A percentile compares a stretch with the other conserved stretches of the same genome.
Conservation (phyloP, 2,888 invertebrate genomes). For the Thalpophila matura region DNA sequence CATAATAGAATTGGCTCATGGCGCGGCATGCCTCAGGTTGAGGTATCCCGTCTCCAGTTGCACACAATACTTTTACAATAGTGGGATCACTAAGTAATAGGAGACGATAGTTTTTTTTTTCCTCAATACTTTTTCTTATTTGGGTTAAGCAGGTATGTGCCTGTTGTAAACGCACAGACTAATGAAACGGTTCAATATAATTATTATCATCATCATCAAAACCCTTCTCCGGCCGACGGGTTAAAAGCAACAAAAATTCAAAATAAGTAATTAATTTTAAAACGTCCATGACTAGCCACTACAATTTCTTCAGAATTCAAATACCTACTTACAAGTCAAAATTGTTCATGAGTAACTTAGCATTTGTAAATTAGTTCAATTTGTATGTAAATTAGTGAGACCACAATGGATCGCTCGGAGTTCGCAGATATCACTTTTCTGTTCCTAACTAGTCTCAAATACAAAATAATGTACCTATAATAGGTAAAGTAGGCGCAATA, state of each 20-base stretch:
- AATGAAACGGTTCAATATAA: no score
- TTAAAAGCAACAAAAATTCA: not conserved
- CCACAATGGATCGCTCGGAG: slow-evolving; percentile 50
- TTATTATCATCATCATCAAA: no score
- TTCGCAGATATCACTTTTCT: slow-evolving; percentile 50
- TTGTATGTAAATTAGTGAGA: slow-evolving; percentile 68
- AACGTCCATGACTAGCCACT: not conserved
- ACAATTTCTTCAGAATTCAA: slow-evolving; percentile 8
- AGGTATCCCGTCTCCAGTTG: no score
- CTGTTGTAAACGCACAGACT: no score
- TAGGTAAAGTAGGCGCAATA: no score
- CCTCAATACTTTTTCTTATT: no score
- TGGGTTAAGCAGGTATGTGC: no score
- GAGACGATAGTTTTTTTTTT: no score
- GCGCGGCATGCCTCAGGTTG: no score
- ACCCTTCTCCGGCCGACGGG: not conserved
- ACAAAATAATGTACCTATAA: slow-evolving; percentile 23
- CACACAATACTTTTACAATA: no score
- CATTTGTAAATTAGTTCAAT: slow-evolving; percentile 69
- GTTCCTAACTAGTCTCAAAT: not conserved
- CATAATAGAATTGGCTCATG: no score
- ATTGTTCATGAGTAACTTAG: slow-evolving; percentile 63
- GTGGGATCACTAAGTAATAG: no score
- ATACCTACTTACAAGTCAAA: slow-evolving; percentile 38
- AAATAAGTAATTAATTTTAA: not conserved